Conservation (phyloP, 1,140 invertebrate genomes). For the Drosophila insularis region DNA sequence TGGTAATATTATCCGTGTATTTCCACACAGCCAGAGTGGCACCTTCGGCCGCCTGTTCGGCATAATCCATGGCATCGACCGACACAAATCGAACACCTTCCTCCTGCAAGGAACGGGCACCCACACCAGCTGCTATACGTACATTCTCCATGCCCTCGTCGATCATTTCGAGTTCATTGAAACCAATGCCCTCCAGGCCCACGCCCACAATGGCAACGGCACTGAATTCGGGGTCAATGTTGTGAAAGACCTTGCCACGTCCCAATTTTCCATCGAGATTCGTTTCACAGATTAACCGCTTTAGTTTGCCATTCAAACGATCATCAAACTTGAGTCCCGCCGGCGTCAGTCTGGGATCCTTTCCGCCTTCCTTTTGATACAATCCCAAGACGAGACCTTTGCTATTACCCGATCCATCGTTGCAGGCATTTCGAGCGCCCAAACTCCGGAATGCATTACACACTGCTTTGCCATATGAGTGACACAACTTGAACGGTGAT, state of each 20-base stretch:
- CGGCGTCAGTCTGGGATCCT: conserved; percentile 65
- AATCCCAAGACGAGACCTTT: conserved; percentile 75
- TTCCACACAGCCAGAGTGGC: conserved; percentile 85
- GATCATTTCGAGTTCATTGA: conserved; percentile 86
- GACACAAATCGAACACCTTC: conserved; percentile 84
- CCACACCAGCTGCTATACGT: conserved; percentile 83
- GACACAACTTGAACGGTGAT: background rate
- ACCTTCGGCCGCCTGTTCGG: conserved; percentile 89
- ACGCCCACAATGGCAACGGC: conserved; percentile 87
- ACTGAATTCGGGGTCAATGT: conserved; percentile 85
- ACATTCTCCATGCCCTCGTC: conserved; percentile 86
- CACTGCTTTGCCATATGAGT: background rate
- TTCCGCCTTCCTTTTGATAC: conserved; percentile 70
- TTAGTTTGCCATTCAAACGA: conserved; percentile 59
- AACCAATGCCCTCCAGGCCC: conserved; percentile 86
- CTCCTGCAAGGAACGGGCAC: conserved; percentile 84
- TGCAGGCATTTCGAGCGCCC: conserved; percentile 21
- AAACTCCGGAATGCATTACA: background rate
- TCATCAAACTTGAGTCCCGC: conserved; percentile 66
- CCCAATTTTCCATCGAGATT: conserved; percentile 82
- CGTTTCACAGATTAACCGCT: conserved; percentile 59
- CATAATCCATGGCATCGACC: conserved; percentile 88
- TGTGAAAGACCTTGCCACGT: conserved; percentile 85
- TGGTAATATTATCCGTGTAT: conserved; percentile 86
- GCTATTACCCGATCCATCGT: background rate